Evolutionary conservation across 2,797 vertebrate genomes (phyloP), one percentile per base, ranked within the genome.

Genomic region (Microcaecilia unicolor): DNA sequence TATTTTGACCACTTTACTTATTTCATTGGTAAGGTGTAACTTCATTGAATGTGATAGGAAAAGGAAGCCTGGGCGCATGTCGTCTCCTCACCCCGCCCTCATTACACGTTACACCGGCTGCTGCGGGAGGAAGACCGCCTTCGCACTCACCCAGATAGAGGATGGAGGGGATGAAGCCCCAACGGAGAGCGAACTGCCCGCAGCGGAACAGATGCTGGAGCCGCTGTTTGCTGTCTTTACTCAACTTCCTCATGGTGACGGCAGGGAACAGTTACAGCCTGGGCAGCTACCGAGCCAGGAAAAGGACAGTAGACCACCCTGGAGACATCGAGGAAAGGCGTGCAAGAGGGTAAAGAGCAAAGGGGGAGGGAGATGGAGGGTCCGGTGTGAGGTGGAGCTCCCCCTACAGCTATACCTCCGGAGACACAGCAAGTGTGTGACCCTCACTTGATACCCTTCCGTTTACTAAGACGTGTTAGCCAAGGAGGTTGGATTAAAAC

Each of bases 161-260:
- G 44, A 98, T 90, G 3, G 93, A 91, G 3, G 95, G 95, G 54
- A 98, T 91, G 43, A 98, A 98, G 7, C 93, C 95, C 93, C 93
- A 98, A 41, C 93, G 88, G 64, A 98, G 91, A 40, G 89, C 77
- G 62, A 97, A 96, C 72, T 97, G 93, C 12, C 92, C 85, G 48
- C 92, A 91, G 44, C 84, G 89, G 72, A 98, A 98, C 25, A 98
- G 83, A 72, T 93, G 90, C 72, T 95, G 93, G 41, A 98, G 70
- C 48, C 93, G 86, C 74, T 91, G 91, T 51, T 93, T 97, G 16
- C 86, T 84, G 58, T 97, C 91, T 65, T 97, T 97, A 57, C 86
- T 94, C 11, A 98, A 57, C 73, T 91, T 93, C 54, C 86, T 80
- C 94, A 98, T 97, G 9, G 35, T 24, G 52, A 51, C 49, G 5